Percentiles rank a stretch among this genome's conserved stretches.
These are phyloP conservation scores for Belonocnema kinseyi DNA, from an alignment of 1,140 invertebrate genomes.

Conservation along the genomic window DNA sequence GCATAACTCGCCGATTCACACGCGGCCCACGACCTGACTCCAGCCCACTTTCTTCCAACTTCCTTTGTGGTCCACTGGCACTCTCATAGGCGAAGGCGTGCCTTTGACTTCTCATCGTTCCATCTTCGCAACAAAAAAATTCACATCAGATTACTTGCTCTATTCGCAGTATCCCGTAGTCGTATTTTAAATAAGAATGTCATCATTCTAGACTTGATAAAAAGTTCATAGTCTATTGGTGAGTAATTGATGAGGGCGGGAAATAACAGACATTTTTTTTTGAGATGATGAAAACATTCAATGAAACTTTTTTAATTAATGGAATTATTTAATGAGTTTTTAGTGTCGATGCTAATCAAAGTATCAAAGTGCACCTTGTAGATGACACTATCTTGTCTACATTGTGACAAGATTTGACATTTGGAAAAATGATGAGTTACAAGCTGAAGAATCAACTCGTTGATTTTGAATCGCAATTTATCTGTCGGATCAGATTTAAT, in stretches of 20 bases:
- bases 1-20: constrained; percentile 55
- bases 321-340: background rate
- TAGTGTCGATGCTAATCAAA: background rate
- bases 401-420: background rate
- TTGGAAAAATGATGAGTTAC: background rate
- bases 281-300: background rate
- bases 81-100: constrained; percentile 25
- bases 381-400: background rate
- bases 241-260: background rate
- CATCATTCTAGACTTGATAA: background rate
- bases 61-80: constrained; percentile 32
- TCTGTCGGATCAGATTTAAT: background rate
- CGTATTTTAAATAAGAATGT: background rate
- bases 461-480: background rate
- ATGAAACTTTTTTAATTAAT: background rate
- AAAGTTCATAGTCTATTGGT: too few relatives aligned
- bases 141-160: background rate
- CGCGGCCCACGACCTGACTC: constrained; percentile 55
- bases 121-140: constrained; percentile 1
- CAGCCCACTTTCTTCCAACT: constrained; percentile 53
- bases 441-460: background rate
- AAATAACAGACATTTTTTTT: background rate
- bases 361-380: background rate
- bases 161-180: background rate
- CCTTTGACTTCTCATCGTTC: constrained; percentile 30